Percentiles rank a stretch among this genome's conserved stretches.
Conservation (phyloP, 2,797 vertebrate species). For the Chromobotia macracanthus region DNA sequence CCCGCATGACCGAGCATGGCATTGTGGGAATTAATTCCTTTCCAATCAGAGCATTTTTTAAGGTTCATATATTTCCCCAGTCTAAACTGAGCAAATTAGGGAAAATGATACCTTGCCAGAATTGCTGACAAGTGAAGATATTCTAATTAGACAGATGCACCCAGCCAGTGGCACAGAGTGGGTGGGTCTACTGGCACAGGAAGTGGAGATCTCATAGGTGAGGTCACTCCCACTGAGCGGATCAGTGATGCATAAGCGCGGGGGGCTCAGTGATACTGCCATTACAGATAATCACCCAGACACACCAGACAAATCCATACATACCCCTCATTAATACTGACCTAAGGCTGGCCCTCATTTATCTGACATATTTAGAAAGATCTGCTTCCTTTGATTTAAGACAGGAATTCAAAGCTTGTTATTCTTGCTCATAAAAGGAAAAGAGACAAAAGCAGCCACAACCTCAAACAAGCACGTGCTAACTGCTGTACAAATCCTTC, state of each 20-base stretch:
- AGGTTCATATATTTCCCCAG: constrained; percentile 98
- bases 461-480: background rate
- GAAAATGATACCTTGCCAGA: constrained; percentile 97
- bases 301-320: constrained; percentile 47
- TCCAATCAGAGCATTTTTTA: constrained; percentile 91
- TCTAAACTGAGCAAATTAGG: constrained; percentile 95
- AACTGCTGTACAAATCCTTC: constrained; percentile 45
- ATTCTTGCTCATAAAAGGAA: constrained; percentile 35
- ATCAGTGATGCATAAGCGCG: constrained; percentile 60
- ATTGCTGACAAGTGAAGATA: constrained; percentile 89
- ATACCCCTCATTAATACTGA: constrained; percentile 57
- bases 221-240: constrained; percentile 58
- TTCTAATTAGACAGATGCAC: constrained; percentile 92
- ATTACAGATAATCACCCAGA: constrained; percentile 58
- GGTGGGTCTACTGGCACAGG: constrained; percentile 53
- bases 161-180: constrained; percentile 64
- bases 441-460: constrained; percentile 36
- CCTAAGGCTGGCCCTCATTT: constrained; percentile 50
- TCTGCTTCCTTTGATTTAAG: constrained; percentile 39
- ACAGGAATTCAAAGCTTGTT: constrained; percentile 40
- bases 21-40: constrained; percentile 97
- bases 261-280: constrained; percentile 53
- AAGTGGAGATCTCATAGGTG: constrained; percentile 59
- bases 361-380: constrained; percentile 57
- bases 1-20: constrained; percentile 88